Evolutionary conservation across 2,113 vertebrate species (phyloP), one percentile per base, ranked within the genome.

Genomic region (Boleophthalmus pectinirostris): DNA sequence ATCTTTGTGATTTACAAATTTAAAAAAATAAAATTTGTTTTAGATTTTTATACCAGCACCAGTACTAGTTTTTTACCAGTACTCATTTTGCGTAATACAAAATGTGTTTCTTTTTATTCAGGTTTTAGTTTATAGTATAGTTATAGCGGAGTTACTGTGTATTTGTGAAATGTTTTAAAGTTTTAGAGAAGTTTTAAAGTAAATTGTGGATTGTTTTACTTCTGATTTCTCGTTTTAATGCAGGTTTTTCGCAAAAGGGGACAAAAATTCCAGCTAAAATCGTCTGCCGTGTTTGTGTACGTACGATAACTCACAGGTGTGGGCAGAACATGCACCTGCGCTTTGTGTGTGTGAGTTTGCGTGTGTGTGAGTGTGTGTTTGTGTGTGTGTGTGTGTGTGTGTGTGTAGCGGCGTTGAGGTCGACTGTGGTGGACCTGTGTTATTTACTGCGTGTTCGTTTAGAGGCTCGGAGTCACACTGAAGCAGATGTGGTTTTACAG

Each of bases 401-500:
- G 29, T 29, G 29, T 29, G 29, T 29, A 4, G n/a, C 33, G 8
- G 11, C 18, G 9, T 3, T 12, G 33, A 64, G 16, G 58, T 35
- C 29, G 10, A 3, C 83, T 79, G 25, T 75, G 85, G 75, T 0
- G 86, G 82, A 88, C 81, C 85, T 88, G 66, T 72, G 77, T 81
- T 82, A 82, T 88, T 87, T 81, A 85, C 79, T 71, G 79, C 78
- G 66, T 18, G 66, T 76, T 88, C 75, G 45, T 86, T 91, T 77
- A 85, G 76, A 85, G 79, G 81, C 71, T 71, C 82, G 43, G 74
- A 88, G 74, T 74, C 63, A 71, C 87, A 82, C 79, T 73, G 78
- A 89, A 85, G 80, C 90, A 90, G 82, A 91, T 90, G 90, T 84
- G 84, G 74, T 85, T 86, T 83, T 70, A 72, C 87, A 82, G 74